phyloP scores from a whole-genome alignment of 1,140 invertebrate species.

The Drosophila orena region DNA sequence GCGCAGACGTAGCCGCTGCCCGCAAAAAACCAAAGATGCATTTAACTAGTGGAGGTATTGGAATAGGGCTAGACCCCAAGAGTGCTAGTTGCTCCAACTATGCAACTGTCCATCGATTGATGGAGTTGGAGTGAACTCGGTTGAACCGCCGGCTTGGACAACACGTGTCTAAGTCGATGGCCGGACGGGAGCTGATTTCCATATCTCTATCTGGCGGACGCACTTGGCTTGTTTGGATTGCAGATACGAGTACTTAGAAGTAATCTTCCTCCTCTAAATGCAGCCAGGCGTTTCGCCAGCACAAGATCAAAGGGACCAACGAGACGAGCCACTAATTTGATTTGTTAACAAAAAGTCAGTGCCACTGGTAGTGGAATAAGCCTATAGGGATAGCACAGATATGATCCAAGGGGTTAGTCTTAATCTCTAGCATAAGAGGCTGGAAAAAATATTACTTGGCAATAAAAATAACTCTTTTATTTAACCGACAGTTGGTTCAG shows the following conservation, averaged over 20 bases:
- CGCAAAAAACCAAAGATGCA: conserved; percentile 68
- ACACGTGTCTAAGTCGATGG: conserved; percentile 62
- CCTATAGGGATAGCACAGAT: background rate
- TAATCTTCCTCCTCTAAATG: conserved; percentile 23
- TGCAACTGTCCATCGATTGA: conserved; percentile 68
- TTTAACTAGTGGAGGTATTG: conserved; percentile 68
- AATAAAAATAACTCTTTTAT: background rate
- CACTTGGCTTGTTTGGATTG: conserved; percentile 42
- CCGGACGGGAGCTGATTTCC: conserved; percentile 52
- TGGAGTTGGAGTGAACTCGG: conserved; percentile 56
- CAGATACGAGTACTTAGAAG: conserved; percentile 25
- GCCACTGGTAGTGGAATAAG: background rate
- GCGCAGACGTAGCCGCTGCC: conserved; percentile 57
- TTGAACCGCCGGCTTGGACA: conserved; percentile 52
- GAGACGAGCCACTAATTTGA: conserved; percentile 40
- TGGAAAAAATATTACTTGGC: too few relatives aligned
- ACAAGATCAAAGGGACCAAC: conserved; percentile 23
- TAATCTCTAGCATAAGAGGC: background rate
- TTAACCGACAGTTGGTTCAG: too few relatives aligned
- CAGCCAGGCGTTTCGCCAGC: conserved; percentile 55
- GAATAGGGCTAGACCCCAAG: conserved; percentile 47
- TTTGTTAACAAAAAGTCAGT: background rate
- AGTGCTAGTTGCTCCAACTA: conserved; percentile 45
- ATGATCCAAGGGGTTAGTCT: background rate
- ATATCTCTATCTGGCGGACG: conserved; percentile 61